Conservation (phyloP, 1,140 invertebrate species). For the Euura lappo region DNA sequence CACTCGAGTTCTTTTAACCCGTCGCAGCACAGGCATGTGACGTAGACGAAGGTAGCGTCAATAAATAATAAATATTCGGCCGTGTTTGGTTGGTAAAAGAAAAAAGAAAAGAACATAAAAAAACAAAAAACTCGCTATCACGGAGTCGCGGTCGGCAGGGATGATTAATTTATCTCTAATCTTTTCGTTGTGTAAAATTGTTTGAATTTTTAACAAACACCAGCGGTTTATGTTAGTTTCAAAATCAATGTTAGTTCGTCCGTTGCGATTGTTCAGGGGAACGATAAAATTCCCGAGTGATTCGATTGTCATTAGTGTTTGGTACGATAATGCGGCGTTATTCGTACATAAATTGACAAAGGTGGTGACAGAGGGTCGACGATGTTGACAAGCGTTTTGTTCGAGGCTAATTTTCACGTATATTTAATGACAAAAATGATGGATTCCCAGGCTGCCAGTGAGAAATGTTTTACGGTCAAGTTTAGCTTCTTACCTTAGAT, state of each 20-base stretch:
- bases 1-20: neutral
- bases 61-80: neutral
- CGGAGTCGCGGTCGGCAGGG: too few relatives aligned
- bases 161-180: too few relatives aligned
- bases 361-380: too few relatives aligned
- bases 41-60: conserved; percentile 2
- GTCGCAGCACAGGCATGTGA: neutral
- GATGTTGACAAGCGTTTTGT: neutral
- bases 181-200: too few relatives aligned
- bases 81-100: neutral
- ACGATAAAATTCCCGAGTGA: neutral
- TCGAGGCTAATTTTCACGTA: conserved; percentile 10
- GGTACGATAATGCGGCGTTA: neutral
- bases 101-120: too few relatives aligned
- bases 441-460: conserved; percentile 31
- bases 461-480: conserved; percentile 15
- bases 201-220: too few relatives aligned
- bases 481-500: conserved; percentile 82
- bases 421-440: conserved; percentile 39
- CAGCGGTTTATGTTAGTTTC: too few relatives aligned
- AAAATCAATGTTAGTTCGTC: neutral
- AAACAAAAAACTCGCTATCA: too few relatives aligned
- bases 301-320: neutral
- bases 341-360: neutral
- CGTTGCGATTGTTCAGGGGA: neutral